Evolutionary conservation across 2,888 invertebrate genomes (phyloP), one percentile per base, ranked within the genome.

Genomic region (Amphipyra berbera): DNA sequence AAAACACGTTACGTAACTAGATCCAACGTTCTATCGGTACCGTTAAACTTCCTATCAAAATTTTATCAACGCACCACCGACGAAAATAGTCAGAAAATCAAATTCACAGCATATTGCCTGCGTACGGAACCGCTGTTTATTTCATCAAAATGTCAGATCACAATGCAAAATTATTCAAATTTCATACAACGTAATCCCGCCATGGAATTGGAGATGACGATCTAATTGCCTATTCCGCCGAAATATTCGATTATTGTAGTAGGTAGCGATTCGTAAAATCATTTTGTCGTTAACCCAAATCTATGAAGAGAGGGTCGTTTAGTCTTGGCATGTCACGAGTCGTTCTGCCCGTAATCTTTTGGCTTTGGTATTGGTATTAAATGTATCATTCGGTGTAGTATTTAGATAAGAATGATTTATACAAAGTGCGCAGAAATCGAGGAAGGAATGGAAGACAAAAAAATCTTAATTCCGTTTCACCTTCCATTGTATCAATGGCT

Each of bases 161-260:
- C 75, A 79, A 86, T 85, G 86, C 81, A 81, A 87, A 88, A 85
- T 89, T 89, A 89, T 87, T 88, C 84, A 86, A 87, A 88, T 87
- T 83, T 83, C 78, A 82, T 82, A 80, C 82, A 73, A 82, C 76
- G 82, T 84, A 83, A 86, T 85, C 81, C 78, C 71, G 73, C 67
- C 73, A 72, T 79, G 73, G 84, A 78, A 82, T 77, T 77, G 70
- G 79, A 82, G 84, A 84, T 76, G 77, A 74, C 66, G 67, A 79
- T 82, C 75, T 85, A 82, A 84, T 84, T 85, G 80, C 73, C 80
- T 73, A 82, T 84, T 83, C 81, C 66, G 64, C 60, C 72, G 73
- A 78, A 84, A 78, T 79, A 76, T 85, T 82, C 77, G 82, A 82
- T 82, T 77, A 81, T 83, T 81, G 73, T 76, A 68, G 68, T 68